Evolutionary conservation across 2,888 invertebrate species (phyloP).

Genomic region (Acanthosoma haemorrhoidale): DNA sequence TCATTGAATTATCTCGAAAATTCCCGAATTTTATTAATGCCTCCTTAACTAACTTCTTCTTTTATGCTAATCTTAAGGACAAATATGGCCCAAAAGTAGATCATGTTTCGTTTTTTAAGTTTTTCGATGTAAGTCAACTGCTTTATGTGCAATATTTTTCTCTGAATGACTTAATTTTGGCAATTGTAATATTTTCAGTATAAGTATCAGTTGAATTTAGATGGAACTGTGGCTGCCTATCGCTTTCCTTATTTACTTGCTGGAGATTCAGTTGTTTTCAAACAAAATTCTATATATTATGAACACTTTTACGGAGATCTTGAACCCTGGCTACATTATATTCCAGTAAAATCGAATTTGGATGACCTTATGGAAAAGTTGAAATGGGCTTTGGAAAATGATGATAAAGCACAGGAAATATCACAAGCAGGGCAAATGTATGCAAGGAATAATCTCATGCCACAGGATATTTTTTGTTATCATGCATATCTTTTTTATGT

Average conservation of each 20-base stretch:
- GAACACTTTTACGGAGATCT: constrained; percentile 87
- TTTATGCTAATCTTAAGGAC: constrained; percentile 77
- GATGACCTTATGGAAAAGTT: constrained; percentile 74
- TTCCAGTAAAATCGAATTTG: constrained; percentile 74
- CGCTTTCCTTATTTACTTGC: constrained; percentile 85
- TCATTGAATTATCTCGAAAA: constrained; percentile 70
- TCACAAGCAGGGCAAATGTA: constrained; percentile 62
- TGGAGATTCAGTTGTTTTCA: constrained; percentile 81
- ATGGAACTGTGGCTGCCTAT: constrained; percentile 96
- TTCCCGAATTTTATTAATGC: constrained; percentile 80
- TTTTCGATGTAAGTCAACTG: constrained; percentile 73
- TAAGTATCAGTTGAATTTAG: constrained; percentile 89
- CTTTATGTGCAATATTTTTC: background rate
- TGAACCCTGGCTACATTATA: constrained; percentile 70
- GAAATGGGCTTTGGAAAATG: constrained; percentile 69
- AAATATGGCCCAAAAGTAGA: constrained; percentile 80
- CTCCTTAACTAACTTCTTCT: constrained; percentile 92
- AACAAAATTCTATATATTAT: constrained; percentile 89
- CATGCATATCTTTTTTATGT: constrained; percentile 67
- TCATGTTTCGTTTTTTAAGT: constrained; percentile 84
- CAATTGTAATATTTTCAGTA: constrained; percentile 55
- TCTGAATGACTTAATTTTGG: background rate
- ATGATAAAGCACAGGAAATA: constrained; percentile 61
- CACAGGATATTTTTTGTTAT: constrained; percentile 82
- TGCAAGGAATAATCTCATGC: constrained; percentile 70